A percentile compares a stretch with the other conserved stretches of the same genome.
Evolutionary conservation across 2,113 vertebrate genomes (phyloP).

Genomic region (Laticauda colubrina): DNA sequence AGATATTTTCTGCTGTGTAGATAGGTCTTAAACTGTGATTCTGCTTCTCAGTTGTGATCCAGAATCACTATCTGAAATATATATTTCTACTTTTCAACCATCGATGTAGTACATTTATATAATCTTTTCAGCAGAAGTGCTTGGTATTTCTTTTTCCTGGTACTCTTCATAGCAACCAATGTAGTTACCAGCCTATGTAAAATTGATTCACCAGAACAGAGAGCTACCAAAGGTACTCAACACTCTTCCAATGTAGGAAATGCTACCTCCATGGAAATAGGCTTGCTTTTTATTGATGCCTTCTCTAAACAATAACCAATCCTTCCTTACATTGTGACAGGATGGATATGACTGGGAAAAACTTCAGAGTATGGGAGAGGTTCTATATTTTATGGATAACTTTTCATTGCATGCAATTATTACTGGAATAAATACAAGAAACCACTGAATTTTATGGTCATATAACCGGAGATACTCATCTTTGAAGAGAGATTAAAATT

Average conservation of each 20-base stretch:
- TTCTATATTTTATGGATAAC: background rate
- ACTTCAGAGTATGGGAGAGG: background rate
- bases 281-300: background rate
- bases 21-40: background rate
- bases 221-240: background rate
- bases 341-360: background rate
- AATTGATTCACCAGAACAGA: background rate
- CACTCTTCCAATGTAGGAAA: background rate
- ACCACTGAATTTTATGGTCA: background rate
- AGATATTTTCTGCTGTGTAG: background rate
- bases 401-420: background rate
- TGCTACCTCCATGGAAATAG: background rate
- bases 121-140: background rate
- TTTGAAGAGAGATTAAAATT: background rate
- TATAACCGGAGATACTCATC: background rate
- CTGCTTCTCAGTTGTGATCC: background rate
- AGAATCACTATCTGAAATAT: background rate
- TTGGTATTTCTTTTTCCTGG: background rate
- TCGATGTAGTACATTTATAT: background rate
- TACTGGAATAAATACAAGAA: background rate
- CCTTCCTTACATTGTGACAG: background rate
- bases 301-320: background rate
- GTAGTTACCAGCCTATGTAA: background rate
- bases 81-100: background rate
- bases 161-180: background rate